Base-by-base conservation (phyloP, 2,113 vertebrate species). In the Heterotilapia buettikoferi region DNA sequence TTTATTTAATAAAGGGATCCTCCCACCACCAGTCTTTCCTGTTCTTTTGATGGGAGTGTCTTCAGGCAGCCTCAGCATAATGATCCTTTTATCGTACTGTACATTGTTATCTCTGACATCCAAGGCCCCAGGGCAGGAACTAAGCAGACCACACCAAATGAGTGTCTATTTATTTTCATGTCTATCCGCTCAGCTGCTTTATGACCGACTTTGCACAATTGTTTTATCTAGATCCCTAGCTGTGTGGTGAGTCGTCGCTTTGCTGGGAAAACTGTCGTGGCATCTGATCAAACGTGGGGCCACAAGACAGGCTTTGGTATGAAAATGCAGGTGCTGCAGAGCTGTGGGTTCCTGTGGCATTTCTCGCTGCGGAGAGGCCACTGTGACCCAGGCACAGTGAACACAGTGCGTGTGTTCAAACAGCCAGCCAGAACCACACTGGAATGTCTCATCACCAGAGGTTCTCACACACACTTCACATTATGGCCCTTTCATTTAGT, bases 311-410 rank as follows among this genome's bases (percentile, higher is more conserved):
- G 84, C 84, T 92, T 83, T 61, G 82, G 57, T 88, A 31, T 89
- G 84, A 94, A 94, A 92, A 91, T 93, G 93, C 95, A 96, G 95
- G 93, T 95, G 93, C 89, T 59, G 87, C 85, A 86, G 91, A 86
- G 87, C 82, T 92, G 91, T 73, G 90, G 93, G 89, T 91, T 94
- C 73, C 86, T 89, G 89, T 83, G 87, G 92, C 84, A 95, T 96
- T 95, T 92, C 93, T 94, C 87, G 61, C 81, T 83, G 43, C 4
- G 86, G 45, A 83, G 80, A 92, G 80, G 90, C 93, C 89, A 78
- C 86, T 26, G 71, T 84, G 93, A 91, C 86, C 86, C 78, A 86
- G 57, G 90, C 87, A 43, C 31, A 54, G 50, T 24, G 79, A 91
- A 80, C 76, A 45, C 52, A 86, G 84, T 84, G 88, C 36, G 12